phyloP scores from a whole-genome alignment of 1,140 invertebrate genomes.

The Pectinophora gossypiella region DNA sequence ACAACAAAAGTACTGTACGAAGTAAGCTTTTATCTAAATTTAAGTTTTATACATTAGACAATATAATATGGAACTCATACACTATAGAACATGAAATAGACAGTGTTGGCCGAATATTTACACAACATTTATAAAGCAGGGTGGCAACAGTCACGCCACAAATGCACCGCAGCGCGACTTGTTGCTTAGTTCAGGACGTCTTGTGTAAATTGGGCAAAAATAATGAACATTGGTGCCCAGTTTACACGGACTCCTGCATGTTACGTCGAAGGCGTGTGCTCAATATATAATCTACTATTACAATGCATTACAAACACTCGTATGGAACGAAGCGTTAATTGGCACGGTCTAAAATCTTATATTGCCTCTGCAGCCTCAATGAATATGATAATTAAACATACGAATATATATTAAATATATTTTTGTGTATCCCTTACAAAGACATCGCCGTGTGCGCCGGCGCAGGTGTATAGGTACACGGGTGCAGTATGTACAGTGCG shows the following conservation, averaged over 20 bases:
- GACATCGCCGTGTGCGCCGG: neutral
- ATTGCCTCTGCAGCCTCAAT: conserved; percentile 47
- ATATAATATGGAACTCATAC: conserved; percentile 57
- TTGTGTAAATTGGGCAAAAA: neutral
- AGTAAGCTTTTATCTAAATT: conserved; percentile 71
- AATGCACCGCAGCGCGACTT: neutral
- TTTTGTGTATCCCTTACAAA: conserved; percentile 47
- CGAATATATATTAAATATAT: conserved; percentile 32
- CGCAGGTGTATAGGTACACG: conserved; percentile 45
- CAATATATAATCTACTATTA: neutral
- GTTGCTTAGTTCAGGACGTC: neutral
- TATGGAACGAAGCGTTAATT: conserved; percentile 14
- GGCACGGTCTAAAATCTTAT: conserved; percentile 18
- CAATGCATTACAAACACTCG: neutral
- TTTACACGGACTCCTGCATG: neutral
- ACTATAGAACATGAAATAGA: conserved; percentile 44
- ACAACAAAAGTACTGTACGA: conserved; percentile 50
- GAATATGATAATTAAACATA: conserved; percentile 20
- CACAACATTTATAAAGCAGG: conserved; percentile 2
- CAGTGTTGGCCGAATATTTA: conserved; percentile 29
- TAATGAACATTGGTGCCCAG: neutral
- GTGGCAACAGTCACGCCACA: neutral
- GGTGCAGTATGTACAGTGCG: conserved; percentile 61
- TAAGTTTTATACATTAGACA: conserved; percentile 61
- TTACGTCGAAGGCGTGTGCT: too few relatives aligned